Base-by-base conservation (phyloP, 2,888 invertebrate genomes). In the Aspidiotus rigidus region DNA sequence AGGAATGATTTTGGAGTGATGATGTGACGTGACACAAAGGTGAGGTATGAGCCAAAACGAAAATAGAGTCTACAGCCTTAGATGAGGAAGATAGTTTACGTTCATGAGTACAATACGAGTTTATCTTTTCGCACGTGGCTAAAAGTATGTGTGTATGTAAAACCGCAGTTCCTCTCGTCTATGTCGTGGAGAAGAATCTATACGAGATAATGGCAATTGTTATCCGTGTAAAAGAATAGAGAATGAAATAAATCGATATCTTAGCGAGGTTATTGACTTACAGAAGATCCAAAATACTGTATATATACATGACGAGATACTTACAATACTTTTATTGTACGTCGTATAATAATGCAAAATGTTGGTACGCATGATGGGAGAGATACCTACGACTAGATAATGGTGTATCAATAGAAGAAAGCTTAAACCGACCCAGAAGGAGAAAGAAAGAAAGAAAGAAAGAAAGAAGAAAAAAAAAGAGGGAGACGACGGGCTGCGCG, bases 221-320 rank as follows among this genome's bases (percentile, higher is more conserved):
- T 49, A n/a, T 28, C 49, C 10, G n/a, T 13, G n/a, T 13, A 28
- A 28, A 28, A 49, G 44, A 42, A 56, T 17, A n/a, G 41, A 42
- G 42, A 64, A 54, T 54, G 54, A 59, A 66, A 60, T 28, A 42
- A 44, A 11, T 9, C 44, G 57, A 66, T 66, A 66, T 59, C 59
- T 66, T 59, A 66, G 57, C 55, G 42, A 66, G 66, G 66, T 66
- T 66, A 66, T 66, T 66, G 66, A 66, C 66, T 66, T 66, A 59
- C 41, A 53, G 56, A 42, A 56, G 55, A 41, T 62, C 44, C 40
- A 17, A 63, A 63, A 44, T 55, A 28, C 28, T 28, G 28, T 28
- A 28, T 28, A 28, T 28, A 28, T 28, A 66, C 42, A 57, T 66
- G 62, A 66, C 56, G 59, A 57, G 66, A 66, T 66, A 66, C 57